Conservation (phyloP, 1,140 invertebrate species). For the Sinella curviseta region DNA sequence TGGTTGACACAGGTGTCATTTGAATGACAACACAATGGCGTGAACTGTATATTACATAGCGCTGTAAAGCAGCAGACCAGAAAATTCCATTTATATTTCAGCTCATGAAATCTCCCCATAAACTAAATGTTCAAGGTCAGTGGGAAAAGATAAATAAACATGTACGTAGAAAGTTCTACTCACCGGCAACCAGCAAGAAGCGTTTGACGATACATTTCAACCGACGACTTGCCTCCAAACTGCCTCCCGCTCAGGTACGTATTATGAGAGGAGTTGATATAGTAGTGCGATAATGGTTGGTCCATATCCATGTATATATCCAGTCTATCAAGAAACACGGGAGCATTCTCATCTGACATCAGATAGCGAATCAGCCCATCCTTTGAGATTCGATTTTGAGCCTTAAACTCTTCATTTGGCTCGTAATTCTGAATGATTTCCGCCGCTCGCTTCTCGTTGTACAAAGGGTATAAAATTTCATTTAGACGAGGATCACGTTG, state of each 20-base stretch:
- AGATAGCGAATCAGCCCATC: constrained; percentile 95
- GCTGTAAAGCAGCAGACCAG: no score
- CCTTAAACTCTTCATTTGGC: constrained; percentile 68
- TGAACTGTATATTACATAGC: no score
- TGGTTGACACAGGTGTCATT: no score
- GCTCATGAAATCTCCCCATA: background rate
- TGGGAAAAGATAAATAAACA: background rate
- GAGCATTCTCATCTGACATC: constrained; percentile 99
- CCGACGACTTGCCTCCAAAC: constrained; percentile 94
- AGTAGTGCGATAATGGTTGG: constrained; percentile 95
- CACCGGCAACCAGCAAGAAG: constrained; percentile 90
- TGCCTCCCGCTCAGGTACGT: constrained; percentile 96
- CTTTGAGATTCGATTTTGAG: constrained; percentile 73
- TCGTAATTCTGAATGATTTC: constrained; percentile 96
- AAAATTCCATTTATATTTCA: no score
- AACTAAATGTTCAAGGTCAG: background rate
- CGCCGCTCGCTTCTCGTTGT: constrained; percentile 87
- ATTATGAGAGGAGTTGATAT: constrained; percentile 99
- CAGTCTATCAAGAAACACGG: constrained; percentile 93
- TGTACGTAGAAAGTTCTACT: constrained; percentile 37
- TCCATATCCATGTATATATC: constrained; percentile 99
- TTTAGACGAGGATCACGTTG: constrained; percentile 97
- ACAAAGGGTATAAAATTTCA: constrained; percentile 97
- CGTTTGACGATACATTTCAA: constrained; percentile 98
- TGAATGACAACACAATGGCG: no score